Conservation (phyloP, 2,113 vertebrate genomes). For the Psephotus haematonotus region DNA sequence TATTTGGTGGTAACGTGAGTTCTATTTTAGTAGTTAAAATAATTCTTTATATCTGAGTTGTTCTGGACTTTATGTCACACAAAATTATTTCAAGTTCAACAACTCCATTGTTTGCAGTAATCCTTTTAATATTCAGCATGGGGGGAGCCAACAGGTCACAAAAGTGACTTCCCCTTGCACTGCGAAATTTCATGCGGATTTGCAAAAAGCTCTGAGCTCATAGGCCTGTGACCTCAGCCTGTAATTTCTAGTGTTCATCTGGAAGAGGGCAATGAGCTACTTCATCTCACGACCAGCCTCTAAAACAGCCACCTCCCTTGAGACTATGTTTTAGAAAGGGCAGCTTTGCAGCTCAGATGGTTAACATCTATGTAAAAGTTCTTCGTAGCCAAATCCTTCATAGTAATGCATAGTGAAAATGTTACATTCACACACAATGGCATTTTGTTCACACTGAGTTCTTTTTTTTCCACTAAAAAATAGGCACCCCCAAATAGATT, state of each 20-base stretch:
- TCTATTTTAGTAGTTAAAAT: not conserved
- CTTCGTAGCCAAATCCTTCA: not conserved
- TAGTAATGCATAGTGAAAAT: not conserved
- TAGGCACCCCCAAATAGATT: not conserved
- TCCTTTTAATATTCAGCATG: not conserved
- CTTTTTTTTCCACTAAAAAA: not conserved
- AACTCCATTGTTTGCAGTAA: not conserved
- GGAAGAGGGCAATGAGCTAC: not conserved
- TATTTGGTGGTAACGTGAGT: not conserved
- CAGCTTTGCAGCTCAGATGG: not conserved
- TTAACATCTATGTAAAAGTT: not conserved
- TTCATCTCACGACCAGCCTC: rapidly evolving
- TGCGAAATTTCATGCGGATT: not conserved
- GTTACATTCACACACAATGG: not conserved
- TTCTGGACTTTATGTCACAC: not conserved
- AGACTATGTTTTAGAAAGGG: not conserved
- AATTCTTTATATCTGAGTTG: not conserved
- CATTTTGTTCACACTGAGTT: not conserved
- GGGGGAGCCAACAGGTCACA: not conserved
- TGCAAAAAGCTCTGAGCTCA: not conserved
- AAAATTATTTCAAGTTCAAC: not conserved
- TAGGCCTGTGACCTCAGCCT: not conserved
- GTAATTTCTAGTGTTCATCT: not conserved
- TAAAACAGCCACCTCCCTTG: not conserved
- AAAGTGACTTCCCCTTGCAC: not conserved